Evolutionary conservation across 2,888 invertebrate species (phyloP).

Genomic region (Drosophila barbarae): DNA sequence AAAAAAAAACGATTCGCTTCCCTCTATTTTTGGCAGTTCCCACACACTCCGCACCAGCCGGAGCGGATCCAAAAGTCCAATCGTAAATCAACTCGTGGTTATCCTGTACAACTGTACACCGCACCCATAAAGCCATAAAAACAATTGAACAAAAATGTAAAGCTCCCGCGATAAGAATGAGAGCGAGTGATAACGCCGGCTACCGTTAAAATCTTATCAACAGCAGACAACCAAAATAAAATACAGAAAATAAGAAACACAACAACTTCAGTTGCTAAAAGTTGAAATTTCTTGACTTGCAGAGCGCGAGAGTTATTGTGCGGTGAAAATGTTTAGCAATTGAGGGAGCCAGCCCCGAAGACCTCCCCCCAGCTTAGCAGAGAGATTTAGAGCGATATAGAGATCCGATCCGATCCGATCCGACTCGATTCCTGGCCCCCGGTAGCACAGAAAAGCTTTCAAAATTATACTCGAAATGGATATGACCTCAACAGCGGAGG

Average conservation of each 20-base stretch:
- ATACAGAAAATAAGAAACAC: background rate
- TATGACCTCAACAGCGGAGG: slow-evolving; percentile 81
- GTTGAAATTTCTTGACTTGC: slow-evolving; percentile 59
- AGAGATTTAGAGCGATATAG: slow-evolving; percentile 16
- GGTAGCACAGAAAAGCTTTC: slow-evolving; percentile 73
- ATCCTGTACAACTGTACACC: slow-evolving; percentile 36
- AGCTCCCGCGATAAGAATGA: slow-evolving; percentile 52
- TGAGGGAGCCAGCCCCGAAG: slow-evolving; percentile 2
- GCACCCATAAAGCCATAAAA: slow-evolving; percentile 40
- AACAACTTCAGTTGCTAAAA: slow-evolving; percentile 36
- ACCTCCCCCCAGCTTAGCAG: background rate
- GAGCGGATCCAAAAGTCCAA: slow-evolving; percentile 21
- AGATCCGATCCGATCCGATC: slow-evolving; percentile 30
- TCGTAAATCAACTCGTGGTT: slow-evolving; percentile 54
- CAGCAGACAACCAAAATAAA: slow-evolving; percentile 33
- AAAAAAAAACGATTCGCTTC: slow-evolving; percentile 9
- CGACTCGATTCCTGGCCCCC: slow-evolving; percentile 56
- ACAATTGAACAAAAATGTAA: slow-evolving; percentile 40
- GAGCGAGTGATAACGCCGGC: slow-evolving; percentile 55
- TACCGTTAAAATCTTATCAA: slow-evolving; percentile 64
- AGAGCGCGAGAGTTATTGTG: slow-evolving; percentile 43
- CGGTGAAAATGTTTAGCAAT: slow-evolving; percentile 33
- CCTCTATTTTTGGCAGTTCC: slow-evolving; percentile 48
- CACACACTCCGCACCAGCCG: slow-evolving; percentile 37
- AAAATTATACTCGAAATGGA: slow-evolving; percentile 80